A percentile compares a stretch with the other conserved stretches of the same genome.
phyloP scores from a whole-genome alignment of 2,113 vertebrate genomes.

The Phaethon lepturus region DNA sequence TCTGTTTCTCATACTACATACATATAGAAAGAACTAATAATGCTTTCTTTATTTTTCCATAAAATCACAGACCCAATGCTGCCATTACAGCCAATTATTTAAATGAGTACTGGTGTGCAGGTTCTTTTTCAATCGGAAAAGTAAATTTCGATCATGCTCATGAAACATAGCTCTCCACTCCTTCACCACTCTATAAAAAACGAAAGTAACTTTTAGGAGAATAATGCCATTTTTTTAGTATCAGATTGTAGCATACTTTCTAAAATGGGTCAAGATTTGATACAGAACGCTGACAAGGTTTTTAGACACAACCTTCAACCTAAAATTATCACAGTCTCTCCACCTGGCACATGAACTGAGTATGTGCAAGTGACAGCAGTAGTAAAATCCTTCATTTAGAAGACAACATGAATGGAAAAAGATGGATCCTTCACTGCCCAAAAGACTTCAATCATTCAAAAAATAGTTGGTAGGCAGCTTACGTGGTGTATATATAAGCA shows the following conservation, averaged over 20 bases:
- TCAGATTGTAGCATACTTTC: not conserved
- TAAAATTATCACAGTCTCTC: slow-evolving; percentile 34
- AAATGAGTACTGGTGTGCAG: not conserved
- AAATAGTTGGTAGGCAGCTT: not conserved
- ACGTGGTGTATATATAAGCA: not conserved
- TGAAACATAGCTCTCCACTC: not conserved
- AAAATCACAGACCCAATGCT: not conserved
- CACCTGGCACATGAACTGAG: not conserved
- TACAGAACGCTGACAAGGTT: slow-evolving; percentile 11
- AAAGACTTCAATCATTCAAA: not conserved
- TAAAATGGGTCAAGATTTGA: slow-evolving; percentile 45
- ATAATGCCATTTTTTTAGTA: not conserved
- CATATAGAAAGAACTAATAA: not conserved
- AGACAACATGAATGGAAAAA: not conserved
- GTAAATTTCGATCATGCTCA: not conserved
- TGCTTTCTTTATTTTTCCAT: not conserved
- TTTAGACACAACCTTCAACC: slow-evolving; percentile 25
- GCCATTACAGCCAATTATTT: not conserved
- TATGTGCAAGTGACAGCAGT: not conserved
- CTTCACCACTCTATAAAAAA: not conserved
- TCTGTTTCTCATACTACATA: not conserved
- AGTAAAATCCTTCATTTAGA: slow-evolving; percentile 30
- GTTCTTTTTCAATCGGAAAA: not conserved
- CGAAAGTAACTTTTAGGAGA: not conserved
- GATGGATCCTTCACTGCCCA: not conserved